Conservation (phyloP, 2,888 invertebrate species). For the Agonum fuliginosum region DNA sequence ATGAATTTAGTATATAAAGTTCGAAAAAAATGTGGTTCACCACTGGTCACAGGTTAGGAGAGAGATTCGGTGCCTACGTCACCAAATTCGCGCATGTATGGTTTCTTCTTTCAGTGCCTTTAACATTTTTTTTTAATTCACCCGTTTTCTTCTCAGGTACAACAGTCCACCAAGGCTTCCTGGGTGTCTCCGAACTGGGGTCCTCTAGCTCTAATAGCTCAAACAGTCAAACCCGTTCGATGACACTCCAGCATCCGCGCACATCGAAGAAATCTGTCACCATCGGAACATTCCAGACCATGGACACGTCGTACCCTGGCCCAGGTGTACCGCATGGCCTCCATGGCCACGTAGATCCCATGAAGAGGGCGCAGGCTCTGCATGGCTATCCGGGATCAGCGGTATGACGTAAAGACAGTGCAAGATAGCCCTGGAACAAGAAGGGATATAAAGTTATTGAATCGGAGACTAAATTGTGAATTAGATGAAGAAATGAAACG, state of each 20-base stretch:
- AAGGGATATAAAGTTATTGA: conserved; percentile 26
- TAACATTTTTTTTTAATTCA: too few species aligned
- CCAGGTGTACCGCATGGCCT: conserved; percentile 9
- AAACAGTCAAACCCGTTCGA: conserved; percentile 69
- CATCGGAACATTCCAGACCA: conserved; percentile 71
- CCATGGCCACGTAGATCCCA: conserved; percentile 14
- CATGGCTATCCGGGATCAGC: conserved; percentile 51
- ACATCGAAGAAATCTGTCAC: conserved; percentile 71
- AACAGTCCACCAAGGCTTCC: conserved; percentile 71
- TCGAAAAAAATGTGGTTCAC: too few species aligned
- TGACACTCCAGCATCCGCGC: conserved; percentile 70
- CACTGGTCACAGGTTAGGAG: too few species aligned
- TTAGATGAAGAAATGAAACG: not conserved
- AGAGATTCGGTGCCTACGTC: too few species aligned
- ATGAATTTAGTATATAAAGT: too few species aligned
- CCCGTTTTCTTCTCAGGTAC: conserved; percentile 64
- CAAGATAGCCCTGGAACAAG: conserved; percentile 16
- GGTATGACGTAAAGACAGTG: conserved; percentile 46
- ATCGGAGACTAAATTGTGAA: conserved; percentile 48
- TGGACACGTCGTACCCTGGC: conserved; percentile 63
- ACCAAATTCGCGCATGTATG: not conserved
- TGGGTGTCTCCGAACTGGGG: conserved; percentile 70
- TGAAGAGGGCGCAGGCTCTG: conserved; percentile 42
- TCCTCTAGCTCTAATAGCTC: conserved; percentile 70
- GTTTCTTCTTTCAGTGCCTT: not conserved